phyloP scores from a whole-genome alignment of 2,113 vertebrate genomes.

The Oreamnos americanus region DNA sequence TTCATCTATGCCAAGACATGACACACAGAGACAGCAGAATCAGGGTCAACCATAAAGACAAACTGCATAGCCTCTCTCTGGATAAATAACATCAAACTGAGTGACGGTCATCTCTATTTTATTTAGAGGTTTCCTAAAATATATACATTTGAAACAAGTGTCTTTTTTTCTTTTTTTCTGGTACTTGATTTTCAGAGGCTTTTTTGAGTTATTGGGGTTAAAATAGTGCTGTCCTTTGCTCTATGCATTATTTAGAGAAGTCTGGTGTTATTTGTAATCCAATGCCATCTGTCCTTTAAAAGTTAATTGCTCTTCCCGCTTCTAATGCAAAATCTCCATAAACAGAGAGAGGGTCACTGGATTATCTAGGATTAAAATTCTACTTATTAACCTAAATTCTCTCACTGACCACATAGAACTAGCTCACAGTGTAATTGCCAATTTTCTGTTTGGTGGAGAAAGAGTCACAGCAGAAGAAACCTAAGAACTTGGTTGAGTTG shows the following conservation, averaged over 20 bases:
- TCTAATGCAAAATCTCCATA: constrained; percentile 27
- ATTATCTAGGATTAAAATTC: constrained; percentile 50
- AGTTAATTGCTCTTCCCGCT: constrained; percentile 43
- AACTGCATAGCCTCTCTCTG: neutral
- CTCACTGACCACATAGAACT: neutral
- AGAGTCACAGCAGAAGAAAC: neutral
- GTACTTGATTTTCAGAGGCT: neutral
- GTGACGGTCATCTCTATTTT: neutral
- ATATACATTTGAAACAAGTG: neutral
- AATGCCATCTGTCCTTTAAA: constrained; percentile 36
- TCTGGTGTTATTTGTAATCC: constrained; percentile 30
- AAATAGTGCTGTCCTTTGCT: constrained; percentile 12
- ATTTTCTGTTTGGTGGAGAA: neutral
- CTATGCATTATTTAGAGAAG: neutral
- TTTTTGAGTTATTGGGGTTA: constrained; percentile 1
- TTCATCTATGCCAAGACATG: neutral
- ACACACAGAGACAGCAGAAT: neutral
- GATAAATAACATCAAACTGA: neutral
- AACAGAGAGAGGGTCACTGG: neutral
- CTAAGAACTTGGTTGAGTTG: neutral
- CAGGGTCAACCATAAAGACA: neutral
- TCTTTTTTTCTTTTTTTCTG: neutral
- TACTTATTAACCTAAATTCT: constrained; percentile 10
- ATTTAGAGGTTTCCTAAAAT: neutral
- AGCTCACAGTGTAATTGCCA: neutral